These are phyloP conservation scores for Andricus quercusramuli DNA, from an alignment of 2,888 invertebrate genomes.

Conservation along the genomic window DNA sequence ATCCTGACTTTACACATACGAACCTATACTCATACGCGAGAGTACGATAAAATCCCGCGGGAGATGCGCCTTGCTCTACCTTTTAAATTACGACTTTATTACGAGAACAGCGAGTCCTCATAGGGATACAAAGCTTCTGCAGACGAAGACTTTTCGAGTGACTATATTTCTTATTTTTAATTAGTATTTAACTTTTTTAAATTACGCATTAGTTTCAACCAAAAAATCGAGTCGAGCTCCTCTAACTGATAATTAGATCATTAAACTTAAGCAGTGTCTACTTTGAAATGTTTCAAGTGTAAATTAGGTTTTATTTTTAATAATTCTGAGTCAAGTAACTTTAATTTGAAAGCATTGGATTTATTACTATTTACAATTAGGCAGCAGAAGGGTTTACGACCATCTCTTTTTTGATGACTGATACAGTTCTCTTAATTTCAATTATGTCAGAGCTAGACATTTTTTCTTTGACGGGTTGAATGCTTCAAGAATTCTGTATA, in stretches of 20 bases:
- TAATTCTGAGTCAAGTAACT: no score
- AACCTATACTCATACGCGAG: neutral
- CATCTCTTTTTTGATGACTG: no score
- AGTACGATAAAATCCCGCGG: conserved; percentile 20
- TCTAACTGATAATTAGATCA: neutral
- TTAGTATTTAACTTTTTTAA: neutral
- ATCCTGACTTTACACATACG: neutral
- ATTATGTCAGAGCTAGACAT: no score
- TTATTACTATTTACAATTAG: no score
- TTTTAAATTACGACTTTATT: conserved; percentile 45
- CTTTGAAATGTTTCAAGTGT: neutral
- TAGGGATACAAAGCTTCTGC: neutral
- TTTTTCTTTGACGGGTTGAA: no score
- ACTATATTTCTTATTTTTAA: neutral
- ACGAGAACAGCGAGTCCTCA: neutral
- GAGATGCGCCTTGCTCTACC: conserved; percentile 19
- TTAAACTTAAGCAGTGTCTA: neutral
- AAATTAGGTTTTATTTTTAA: no score
- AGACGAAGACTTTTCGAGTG: neutral
- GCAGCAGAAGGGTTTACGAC: no score
- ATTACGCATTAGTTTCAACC: neutral
- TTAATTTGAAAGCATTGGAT: no score
- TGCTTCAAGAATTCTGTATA: no score
- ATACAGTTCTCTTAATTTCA: no score
- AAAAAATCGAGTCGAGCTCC: neutral